These are phyloP conservation scores for Collichthys lucidus DNA, from an alignment of 2,113 vertebrate genomes.

Conservation along the genomic window DNA sequence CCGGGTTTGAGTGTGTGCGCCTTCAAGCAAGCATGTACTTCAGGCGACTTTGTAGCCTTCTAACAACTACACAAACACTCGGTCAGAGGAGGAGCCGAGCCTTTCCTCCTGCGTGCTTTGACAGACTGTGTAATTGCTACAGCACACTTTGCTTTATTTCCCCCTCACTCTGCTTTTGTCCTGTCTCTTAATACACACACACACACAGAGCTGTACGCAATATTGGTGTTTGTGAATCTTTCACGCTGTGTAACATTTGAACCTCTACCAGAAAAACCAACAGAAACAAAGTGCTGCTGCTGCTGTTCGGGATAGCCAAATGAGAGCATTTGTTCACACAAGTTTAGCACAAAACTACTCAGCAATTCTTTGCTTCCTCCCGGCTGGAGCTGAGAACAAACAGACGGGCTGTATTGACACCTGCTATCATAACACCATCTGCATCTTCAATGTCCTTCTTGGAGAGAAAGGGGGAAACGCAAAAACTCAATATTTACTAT, in stretches of 20 bases:
- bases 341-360: neutral
- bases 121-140: constrained; percentile 64
- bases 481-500: constrained; percentile 7
- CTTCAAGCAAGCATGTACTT: constrained; percentile 1
- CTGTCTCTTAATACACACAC: constrained; percentile 13
- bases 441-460: neutral
- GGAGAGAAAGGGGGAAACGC: neutral
- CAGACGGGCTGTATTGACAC: neutral
- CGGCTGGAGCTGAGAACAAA: neutral
- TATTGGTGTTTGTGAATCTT: constrained; percentile 22
- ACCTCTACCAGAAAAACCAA: neutral
- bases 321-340: constrained; percentile 19
- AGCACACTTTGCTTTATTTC: constrained; percentile 51
- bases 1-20: constrained; percentile 4
- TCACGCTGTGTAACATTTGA: constrained; percentile 35
- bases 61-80: constrained; percentile 25
- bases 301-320: constrained; percentile 6
- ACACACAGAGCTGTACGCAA: neutral
- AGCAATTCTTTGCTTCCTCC: neutral
- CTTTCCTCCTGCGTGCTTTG: constrained; percentile 48
- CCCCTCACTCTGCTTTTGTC: constrained; percentile 39
- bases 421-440: constrained; percentile 10
- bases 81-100: constrained; percentile 17
- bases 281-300: neutral
- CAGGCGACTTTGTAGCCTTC: constrained; percentile 24